phyloP scores from a whole-genome alignment of 2,113 vertebrate genomes.

The Mesitornis unicolor region DNA sequence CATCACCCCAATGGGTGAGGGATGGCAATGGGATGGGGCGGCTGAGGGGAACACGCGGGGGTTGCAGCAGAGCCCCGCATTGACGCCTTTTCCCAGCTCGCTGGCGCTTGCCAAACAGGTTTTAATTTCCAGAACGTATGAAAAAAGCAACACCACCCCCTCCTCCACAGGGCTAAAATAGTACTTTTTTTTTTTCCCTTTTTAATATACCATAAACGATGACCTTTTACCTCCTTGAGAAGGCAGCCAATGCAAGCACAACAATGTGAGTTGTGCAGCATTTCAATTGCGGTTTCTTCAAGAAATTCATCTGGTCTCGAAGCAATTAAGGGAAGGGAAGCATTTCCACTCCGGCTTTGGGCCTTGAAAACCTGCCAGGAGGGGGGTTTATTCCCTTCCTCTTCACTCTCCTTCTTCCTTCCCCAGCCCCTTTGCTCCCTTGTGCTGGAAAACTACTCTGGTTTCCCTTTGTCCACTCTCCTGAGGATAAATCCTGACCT shows the following conservation, averaged over 20 bases:
- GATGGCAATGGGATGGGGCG: not conserved
- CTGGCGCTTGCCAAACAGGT: conserved; percentile 26
- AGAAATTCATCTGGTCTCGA: conserved; percentile 49
- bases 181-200: not conserved
- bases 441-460: not conserved
- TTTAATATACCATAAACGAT: not conserved
- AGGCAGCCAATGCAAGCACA: conserved; percentile 50
- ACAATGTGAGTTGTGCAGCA: conserved; percentile 29
- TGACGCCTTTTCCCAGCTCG: not conserved
- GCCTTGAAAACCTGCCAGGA: conserved; percentile 53
- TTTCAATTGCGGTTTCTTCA: conserved; percentile 44
- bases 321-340: conserved; percentile 54
- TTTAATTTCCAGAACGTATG: not conserved
- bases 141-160: not conserved
- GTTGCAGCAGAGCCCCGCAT: not conserved
- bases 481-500: not conserved
- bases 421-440: not conserved
- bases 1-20: not conserved
- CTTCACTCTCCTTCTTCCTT: not conserved
- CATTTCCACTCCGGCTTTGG: conserved; percentile 27
- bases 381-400: not conserved
- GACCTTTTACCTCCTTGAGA: conserved; percentile 55
- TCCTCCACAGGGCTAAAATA: not conserved
- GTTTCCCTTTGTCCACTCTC: not conserved
- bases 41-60: rapidly evolving